Evolutionary conservation across 2,113 vertebrate species (phyloP).

Genomic region (Saguinus imperator): DNA sequence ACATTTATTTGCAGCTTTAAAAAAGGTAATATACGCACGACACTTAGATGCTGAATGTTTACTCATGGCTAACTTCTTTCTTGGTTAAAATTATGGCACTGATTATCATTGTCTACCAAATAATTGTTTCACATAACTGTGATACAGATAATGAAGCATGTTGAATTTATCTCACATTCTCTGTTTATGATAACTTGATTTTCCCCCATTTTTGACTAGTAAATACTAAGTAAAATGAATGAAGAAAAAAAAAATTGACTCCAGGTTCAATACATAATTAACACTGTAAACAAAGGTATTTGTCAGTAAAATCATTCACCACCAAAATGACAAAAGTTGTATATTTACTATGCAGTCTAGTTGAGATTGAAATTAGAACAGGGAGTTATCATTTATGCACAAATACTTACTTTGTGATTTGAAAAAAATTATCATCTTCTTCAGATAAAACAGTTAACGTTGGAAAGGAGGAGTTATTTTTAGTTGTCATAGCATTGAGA

Average conservation of each 20-base stretch:
- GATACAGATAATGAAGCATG: not conserved
- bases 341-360: not conserved
- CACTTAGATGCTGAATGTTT: not conserved
- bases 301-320: not conserved
- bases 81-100: not conserved
- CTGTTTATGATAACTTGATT: not conserved
- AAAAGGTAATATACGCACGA: not conserved
- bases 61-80: not conserved
- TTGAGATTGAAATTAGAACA: not conserved
- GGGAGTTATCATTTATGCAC: rapidly evolving
- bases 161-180: not conserved
- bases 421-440: not conserved
- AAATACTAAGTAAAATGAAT: not conserved
- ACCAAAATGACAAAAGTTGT: not conserved
- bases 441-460: not conserved
- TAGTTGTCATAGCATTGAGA: no score
- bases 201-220: not conserved
- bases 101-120: not conserved
- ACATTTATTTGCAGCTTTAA: not conserved
- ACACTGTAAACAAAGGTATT: not conserved
- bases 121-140: not conserved
- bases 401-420: not conserved
- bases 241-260: not conserved
- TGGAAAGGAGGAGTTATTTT: not conserved
- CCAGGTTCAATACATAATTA: not conserved